phyloP scores from a whole-genome alignment of 2,113 vertebrate species.

The Electrona antarctica region DNA sequence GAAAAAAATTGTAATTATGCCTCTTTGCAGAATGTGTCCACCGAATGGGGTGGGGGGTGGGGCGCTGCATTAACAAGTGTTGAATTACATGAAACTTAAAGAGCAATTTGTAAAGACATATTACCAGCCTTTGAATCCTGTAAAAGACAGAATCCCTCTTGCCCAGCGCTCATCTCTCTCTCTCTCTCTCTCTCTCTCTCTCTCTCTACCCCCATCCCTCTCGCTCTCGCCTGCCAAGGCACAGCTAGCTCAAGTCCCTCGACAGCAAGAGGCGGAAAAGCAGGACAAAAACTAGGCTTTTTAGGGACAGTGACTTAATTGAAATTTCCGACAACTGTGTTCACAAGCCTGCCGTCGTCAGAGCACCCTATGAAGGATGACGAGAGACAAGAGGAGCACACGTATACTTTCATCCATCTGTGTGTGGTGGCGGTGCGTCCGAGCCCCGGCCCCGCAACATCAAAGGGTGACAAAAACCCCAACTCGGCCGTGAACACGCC shows the following conservation, averaged over 20 bases:
- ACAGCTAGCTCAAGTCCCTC: slow-evolving; percentile 65
- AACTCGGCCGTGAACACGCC: slow-evolving; percentile 40
- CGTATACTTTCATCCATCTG: slow-evolving; percentile 52
- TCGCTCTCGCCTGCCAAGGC: slow-evolving; percentile 41
- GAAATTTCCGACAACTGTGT: slow-evolving; percentile 72
- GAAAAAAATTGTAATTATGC: slow-evolving; percentile 63
- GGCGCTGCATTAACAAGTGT: slow-evolving; percentile 56
- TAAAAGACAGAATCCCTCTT: slow-evolving; percentile 61
- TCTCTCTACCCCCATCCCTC: too few relatives aligned
- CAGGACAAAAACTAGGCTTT: slow-evolving; percentile 64
- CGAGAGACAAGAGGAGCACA: slow-evolving; percentile 50
- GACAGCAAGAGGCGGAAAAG: slow-evolving; percentile 67
- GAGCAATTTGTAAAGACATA: slow-evolving; percentile 68
- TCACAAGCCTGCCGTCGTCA: slow-evolving; percentile 22
- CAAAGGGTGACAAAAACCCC: slow-evolving; percentile 57
- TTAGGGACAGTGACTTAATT: slow-evolving; percentile 70
- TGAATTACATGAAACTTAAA: slow-evolving; percentile 65
- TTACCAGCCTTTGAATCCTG: slow-evolving; percentile 61
- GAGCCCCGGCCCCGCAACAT: slow-evolving; percentile 50
- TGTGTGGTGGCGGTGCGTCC: slow-evolving; percentile 56
- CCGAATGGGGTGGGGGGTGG: slow-evolving; percentile 55
- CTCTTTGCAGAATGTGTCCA: slow-evolving; percentile 51
- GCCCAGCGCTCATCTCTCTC: slow-evolving; percentile 62
- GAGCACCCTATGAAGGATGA: slow-evolving; percentile 54
- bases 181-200: too few relatives aligned